A percentile compares a stretch with the other conserved stretches of the same genome.
phyloP scores from a whole-genome alignment of 2,888 invertebrate species.

The Molanna angustata region DNA sequence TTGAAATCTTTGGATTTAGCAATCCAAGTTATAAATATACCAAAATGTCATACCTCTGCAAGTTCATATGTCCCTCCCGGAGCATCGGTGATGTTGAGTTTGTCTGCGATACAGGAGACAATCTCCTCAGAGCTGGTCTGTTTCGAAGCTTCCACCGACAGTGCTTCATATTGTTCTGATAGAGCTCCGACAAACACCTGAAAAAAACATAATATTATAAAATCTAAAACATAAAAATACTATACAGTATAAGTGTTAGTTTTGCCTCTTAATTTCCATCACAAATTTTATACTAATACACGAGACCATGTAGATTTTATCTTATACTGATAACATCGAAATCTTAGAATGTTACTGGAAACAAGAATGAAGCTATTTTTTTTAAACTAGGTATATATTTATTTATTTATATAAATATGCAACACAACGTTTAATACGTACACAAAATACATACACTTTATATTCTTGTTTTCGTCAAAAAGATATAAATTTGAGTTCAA shows the following conservation, averaged over 20 bases:
- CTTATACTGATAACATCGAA: too few species aligned
- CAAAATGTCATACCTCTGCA: slow-evolving; percentile 63
- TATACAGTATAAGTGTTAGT: neutral
- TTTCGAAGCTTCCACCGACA: slow-evolving; percentile 88
- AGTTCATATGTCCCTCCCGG: slow-evolving; percentile 71
- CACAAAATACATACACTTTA: too few species aligned
- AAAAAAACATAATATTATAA: slow-evolving; percentile 30
- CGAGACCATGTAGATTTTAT: neutral
- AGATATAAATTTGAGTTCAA: too few species aligned
- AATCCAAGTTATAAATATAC: too few species aligned
- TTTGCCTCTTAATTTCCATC: neutral
- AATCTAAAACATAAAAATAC: too few species aligned
- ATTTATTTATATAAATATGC: too few species aligned
- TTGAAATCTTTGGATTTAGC: too few species aligned
- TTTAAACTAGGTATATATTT: too few species aligned
- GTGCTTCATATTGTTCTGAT: slow-evolving; percentile 83
- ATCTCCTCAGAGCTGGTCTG: slow-evolving; percentile 91
- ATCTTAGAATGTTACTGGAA: too few species aligned
- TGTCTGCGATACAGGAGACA: slow-evolving; percentile 82
- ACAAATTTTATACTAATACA: neutral
- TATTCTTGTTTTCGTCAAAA: too few species aligned
- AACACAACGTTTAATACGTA: too few species aligned
- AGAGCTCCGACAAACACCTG: slow-evolving; percentile 88
- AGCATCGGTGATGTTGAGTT: slow-evolving; percentile 52
- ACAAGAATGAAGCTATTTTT: too few species aligned